Evolutionary conservation across 2,113 vertebrate genomes (phyloP), one percentile per base, ranked within the genome.

Genomic region (Passer domesticus): DNA sequence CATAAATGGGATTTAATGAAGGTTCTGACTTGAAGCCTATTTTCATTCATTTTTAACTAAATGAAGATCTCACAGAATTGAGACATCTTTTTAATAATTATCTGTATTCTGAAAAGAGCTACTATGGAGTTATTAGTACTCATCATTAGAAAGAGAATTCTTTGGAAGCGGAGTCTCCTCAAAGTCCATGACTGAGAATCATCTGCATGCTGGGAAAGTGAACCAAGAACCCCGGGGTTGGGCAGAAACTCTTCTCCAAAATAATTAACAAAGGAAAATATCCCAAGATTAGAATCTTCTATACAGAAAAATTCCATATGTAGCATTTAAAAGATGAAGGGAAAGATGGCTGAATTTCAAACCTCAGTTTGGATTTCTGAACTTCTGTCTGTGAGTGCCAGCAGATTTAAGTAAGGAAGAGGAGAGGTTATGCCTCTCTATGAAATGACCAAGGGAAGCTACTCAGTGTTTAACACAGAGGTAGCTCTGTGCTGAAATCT

Each of bases 211-310:
- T 69, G 41, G 59, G 59, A 39, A 62, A 43, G 41, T 7, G 55
- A 94, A 79, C 18, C 74, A 46, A 80, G 74, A 93, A 73, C 10
- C 16, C 16, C 80, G 90, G 37, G 52, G 60, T 62, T 27, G 49
- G 46, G 94, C 44, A 95, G 53, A 89, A 92, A 91, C 58, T 83
- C 64, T 87, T 56, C 82, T 94, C 89, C 56, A 81, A 53, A 87
- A 41, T 62, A 62, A 60, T 13, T 11, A 37, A 21, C 5, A 44
- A 9, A 58, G n/a, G 64, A 47, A 76, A 68, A 67, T 22, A n/a
- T 74, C 58, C 55, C 39, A 43, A 37, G 50, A 86, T 47, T 33
- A 53, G 35, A 37, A 43, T n/a, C 49, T 72, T 79, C 60, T 39
- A 11, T 3, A n/a, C 33, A 67, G 3, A 69, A 82, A 47, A 68